phyloP scores from a whole-genome alignment of 2,888 invertebrate genomes.

The Ametastegia equiseti region DNA sequence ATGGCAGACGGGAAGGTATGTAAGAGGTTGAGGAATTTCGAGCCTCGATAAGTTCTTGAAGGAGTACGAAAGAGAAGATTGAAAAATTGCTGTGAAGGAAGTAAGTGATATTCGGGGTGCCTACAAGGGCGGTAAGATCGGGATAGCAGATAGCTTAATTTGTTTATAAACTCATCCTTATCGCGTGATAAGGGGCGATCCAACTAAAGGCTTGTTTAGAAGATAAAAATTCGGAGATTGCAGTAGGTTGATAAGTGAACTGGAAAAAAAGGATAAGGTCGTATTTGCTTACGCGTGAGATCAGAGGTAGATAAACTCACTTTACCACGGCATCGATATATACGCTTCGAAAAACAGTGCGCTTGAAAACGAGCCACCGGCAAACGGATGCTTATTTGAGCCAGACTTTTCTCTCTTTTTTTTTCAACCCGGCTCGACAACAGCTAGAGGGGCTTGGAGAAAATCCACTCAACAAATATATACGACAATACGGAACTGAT shows the following conservation, averaged over 20 bases:
- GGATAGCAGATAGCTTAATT: neutral
- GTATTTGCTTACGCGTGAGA: constrained; percentile 20
- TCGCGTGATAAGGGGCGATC: constrained; percentile 2
- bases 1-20: too few relatives aligned
- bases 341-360: constrained; percentile 22
- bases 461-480: neutral
- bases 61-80: neutral
- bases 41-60: too few relatives aligned
- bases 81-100: constrained; percentile 1
- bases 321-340: neutral
- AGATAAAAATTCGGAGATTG: constrained; percentile 6
- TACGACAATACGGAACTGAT: neutral
- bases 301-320: constrained; percentile 20
- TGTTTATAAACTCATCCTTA: constrained; percentile 13
- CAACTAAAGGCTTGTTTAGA: neutral
- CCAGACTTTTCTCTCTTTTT: neutral
- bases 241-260: neutral
- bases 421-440: neutral
- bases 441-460: neutral
- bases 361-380: neutral
- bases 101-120: neutral
- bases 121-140: neutral
- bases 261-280: constrained; percentile 9
- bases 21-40: neutral
- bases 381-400: constrained; percentile 14